phyloP scores from a whole-genome alignment of 2,888 invertebrate species.

The Lydus trimaculatus region DNA sequence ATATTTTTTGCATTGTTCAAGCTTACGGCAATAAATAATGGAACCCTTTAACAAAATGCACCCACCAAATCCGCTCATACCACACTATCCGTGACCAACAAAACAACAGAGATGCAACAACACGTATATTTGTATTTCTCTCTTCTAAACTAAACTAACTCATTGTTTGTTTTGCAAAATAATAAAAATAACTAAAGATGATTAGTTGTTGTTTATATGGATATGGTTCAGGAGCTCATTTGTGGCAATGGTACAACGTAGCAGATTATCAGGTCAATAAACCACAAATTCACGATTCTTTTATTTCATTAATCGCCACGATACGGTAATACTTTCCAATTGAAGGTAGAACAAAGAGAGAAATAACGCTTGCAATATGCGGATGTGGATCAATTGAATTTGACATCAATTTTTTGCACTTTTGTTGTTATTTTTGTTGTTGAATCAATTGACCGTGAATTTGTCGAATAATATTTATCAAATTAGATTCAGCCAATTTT shows the following conservation, averaged over 20 bases:
- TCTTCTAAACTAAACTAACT: no score
- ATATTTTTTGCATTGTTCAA: slow-evolving; percentile 58
- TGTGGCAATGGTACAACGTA: not conserved
- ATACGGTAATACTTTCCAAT: not conserved
- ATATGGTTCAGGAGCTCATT: not conserved
- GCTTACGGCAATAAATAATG: slow-evolving; percentile 58
- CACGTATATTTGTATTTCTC: not conserved
- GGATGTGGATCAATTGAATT: not conserved
- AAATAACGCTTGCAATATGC: not conserved
- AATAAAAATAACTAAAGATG: no score
- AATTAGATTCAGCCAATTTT: not conserved
- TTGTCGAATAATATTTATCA: not conserved
- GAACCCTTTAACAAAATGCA: slow-evolving; percentile 59
- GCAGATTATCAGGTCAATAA: not conserved
- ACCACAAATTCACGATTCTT: not conserved
- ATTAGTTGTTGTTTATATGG: no score
- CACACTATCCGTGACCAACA: not conserved
- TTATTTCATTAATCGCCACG: not conserved
- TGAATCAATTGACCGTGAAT: slow-evolving; percentile 1
- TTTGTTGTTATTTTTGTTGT: not conserved
- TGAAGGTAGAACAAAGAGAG: not conserved
- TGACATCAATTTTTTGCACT: not conserved
- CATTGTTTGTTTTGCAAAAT: no score
- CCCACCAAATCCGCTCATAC: slow-evolving; percentile 36
- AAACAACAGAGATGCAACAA: not conserved